phyloP scores from a whole-genome alignment of 2,888 invertebrate genomes.

The Dynastes tityus region DNA sequence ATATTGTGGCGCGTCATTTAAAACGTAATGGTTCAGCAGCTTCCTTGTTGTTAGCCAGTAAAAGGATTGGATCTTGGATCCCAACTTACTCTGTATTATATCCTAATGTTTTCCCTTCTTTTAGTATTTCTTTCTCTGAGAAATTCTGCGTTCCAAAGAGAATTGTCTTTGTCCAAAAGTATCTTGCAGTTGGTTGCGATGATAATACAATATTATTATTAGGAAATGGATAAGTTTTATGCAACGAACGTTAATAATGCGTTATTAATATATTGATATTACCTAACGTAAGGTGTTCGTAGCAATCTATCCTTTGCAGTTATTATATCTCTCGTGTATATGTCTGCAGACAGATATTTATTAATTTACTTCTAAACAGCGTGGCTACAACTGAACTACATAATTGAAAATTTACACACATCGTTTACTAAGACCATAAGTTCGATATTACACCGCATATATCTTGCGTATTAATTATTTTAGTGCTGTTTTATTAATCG shows the following conservation, averaged over 20 bases:
- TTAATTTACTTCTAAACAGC: constrained; percentile 7
- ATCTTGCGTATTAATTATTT: constrained; percentile 38
- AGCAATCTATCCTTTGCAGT: neutral
- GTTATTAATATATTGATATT: neutral
- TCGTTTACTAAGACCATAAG: constrained; percentile 14
- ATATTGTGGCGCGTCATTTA: too few relatives aligned
- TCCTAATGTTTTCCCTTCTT: too few relatives aligned
- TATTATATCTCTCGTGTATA: constrained; percentile 3
- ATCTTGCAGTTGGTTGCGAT: too few relatives aligned
- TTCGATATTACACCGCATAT: constrained; percentile 36
- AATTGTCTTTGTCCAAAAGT: too few relatives aligned
- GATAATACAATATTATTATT: neutral
- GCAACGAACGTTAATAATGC: neutral
- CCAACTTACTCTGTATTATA: too few relatives aligned
- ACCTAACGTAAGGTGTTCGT: neutral
- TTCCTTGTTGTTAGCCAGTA: too few relatives aligned
- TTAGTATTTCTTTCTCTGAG: too few relatives aligned
- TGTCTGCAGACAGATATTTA: constrained; percentile 16
- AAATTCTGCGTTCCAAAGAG: too few relatives aligned
- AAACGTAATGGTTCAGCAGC: too few relatives aligned
- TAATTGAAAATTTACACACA: constrained; percentile 41
- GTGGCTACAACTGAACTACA: constrained; percentile 16
- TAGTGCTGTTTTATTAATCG: constrained; percentile 35
- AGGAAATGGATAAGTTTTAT: neutral
- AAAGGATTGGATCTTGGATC: too few relatives aligned